These are phyloP conservation scores for Lepidurus couesii DNA, from an alignment of 1,140 invertebrate species.

Conservation along the genomic window DNA sequence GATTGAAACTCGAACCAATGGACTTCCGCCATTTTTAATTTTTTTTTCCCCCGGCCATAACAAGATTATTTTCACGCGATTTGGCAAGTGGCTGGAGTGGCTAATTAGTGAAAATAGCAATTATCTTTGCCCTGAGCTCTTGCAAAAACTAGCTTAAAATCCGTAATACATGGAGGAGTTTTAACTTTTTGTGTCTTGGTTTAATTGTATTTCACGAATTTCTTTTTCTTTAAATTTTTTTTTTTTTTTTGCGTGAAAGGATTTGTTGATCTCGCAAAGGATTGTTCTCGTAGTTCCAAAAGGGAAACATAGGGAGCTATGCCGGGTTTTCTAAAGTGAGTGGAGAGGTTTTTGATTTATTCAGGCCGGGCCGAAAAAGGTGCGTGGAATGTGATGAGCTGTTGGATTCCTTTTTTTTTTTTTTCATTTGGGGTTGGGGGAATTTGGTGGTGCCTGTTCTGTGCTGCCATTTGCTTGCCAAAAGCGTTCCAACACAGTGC, in stretches of 20 bases:
- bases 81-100: too few relatives aligned
- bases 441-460: neutral
- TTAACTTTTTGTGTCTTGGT: too few relatives aligned
- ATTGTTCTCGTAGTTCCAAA: neutral
- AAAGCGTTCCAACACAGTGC: conserved; percentile 17
- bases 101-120: too few relatives aligned
- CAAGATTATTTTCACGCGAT: too few relatives aligned
- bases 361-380: conserved; percentile 17
- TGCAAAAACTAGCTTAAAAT: too few relatives aligned
- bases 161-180: too few relatives aligned
- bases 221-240: too few relatives aligned
- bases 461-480: neutral
- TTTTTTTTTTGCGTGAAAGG: neutral
- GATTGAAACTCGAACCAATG: neutral
- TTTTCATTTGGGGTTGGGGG: neutral
- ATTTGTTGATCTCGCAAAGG: neutral
- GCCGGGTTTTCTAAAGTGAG: neutral
- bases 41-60: too few relatives aligned
- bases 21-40: neutral
- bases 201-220: too few relatives aligned
- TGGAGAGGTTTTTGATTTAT: conserved; percentile 22
- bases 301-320: neutral
- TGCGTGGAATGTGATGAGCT: conserved; percentile 21
- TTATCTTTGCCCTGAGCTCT: too few relatives aligned
- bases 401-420: conserved; percentile 15